Base-by-base conservation (phyloP, 2,888 invertebrate genomes). In the Morpho deidamia region DNA sequence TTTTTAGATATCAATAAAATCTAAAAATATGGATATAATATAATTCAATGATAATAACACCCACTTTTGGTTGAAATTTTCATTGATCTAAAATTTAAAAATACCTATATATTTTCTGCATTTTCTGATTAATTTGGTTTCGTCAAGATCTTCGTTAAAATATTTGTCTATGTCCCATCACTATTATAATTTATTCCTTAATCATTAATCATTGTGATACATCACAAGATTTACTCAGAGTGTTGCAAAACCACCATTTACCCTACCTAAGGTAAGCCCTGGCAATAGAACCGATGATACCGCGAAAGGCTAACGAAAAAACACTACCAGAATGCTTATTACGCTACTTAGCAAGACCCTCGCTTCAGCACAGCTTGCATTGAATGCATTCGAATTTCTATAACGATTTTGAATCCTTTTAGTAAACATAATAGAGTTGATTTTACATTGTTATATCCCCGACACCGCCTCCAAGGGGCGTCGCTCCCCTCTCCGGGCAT, bases 401-500 rank as follows among this genome's bases (percentile, higher is more conserved):
- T 38, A 8, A 7, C 11, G 0, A 71, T 61, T 66, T 56, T 55
- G 1, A 52, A 66, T 70, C 61, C 55, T 80, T 71, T 12, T 0
- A 0, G 0, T 0, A 0, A 0, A 0, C 0, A 0, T 2, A 1
- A 59, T 77, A 81, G 58, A 65, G 77, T 72, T 44, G 39, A 59
- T 35, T 68, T 66, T 78, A 1, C 63, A 48, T 53, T 64, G 67
- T 43, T 35, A 11, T 49, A 40, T 34, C 42, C 60, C 59, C 68
- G 87, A 68, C 39, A 83, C 87, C 88, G 88, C 88, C 88, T 83
- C 74, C 77, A 80, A 77, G 81, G 87, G 88, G 88, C 88, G 88
- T 82, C 78, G 68, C 72, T 75, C 78, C 83, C 83, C 83, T 67
- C 83, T 75, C 76, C 71, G 72, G 69, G 73, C 61, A 60, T 61